Conservation (phyloP, 2,888 invertebrate species). For the Vanessa cardui region DNA sequence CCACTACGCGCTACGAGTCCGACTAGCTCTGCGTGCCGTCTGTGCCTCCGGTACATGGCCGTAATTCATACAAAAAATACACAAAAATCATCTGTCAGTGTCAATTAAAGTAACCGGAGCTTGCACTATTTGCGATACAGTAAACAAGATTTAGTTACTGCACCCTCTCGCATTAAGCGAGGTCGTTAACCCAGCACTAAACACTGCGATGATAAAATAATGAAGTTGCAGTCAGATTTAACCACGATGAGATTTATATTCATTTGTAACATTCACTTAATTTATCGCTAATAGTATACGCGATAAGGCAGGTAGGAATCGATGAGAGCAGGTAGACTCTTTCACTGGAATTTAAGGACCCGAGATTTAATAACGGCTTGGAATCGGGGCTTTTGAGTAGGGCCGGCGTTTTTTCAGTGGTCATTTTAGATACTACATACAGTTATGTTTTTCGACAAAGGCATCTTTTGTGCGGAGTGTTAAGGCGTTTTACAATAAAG, state of each 20-base stretch:
- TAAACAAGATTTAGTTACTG: constrained; percentile 48
- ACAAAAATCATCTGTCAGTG: constrained; percentile 33
- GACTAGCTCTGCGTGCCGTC: constrained; percentile 48
- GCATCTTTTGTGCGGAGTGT: constrained; percentile 63
- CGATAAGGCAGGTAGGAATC: constrained; percentile 70
- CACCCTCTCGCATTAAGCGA: constrained; percentile 43
- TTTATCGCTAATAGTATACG: constrained; percentile 68
- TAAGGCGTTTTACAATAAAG: constrained; percentile 57
- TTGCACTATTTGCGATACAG: constrained; percentile 43
- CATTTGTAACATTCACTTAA: constrained; percentile 62
- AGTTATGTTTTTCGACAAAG: constrained; percentile 57
- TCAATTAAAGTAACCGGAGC: constrained; percentile 45
- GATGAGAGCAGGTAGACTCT: constrained; percentile 64
- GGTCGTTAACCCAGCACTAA: constrained; percentile 52
- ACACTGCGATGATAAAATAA: constrained; percentile 38
- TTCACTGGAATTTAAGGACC: constrained; percentile 64
- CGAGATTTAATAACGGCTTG: constrained; percentile 50
- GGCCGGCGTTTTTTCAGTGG: constrained; percentile 63
- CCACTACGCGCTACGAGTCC: constrained; percentile 61
- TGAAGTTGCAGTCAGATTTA: constrained; percentile 20
- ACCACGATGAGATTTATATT: constrained; percentile 39
- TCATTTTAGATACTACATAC: constrained; percentile 62
- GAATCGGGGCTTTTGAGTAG: constrained; percentile 45
- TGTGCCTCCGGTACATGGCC: constrained; percentile 52
- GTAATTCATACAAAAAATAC: constrained; percentile 26